A percentile compares a stretch with the other conserved stretches of the same genome.
Evolutionary conservation across 2,888 invertebrate genomes (phyloP).

Genomic region (Selenia dentaria): DNA sequence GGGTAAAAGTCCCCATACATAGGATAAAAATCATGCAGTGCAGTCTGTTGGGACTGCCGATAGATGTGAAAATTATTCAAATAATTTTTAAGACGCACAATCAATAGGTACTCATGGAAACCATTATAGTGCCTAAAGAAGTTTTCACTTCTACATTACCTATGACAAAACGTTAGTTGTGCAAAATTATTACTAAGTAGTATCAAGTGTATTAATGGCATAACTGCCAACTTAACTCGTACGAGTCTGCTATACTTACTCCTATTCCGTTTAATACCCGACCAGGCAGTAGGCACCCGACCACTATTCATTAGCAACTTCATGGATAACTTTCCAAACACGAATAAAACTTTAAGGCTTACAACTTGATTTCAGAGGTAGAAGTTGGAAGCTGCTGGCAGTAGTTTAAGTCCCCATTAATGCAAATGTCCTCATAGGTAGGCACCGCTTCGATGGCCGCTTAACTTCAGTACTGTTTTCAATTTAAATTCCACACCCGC

Average conservation of each 20-base stretch:
- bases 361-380: conserved; percentile 25
- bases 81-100: too few species aligned
- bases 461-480: conserved; percentile 17
- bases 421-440: conserved; percentile 25
- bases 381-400: conserved; percentile 15
- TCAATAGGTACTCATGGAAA: too few species aligned
- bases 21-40: too few species aligned
- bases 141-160: too few species aligned
- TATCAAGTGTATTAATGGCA: background rate
- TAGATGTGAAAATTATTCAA: too few species aligned
- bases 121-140: too few species aligned
- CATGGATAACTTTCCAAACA: conserved; percentile 34
- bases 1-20: too few species aligned
- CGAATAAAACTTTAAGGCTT: conserved; percentile 32
- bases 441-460: conserved; percentile 10
- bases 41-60: too few species aligned
- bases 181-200: too few species aligned
- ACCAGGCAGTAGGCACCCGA: conserved; percentile 14
- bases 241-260: background rate
- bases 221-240: background rate
- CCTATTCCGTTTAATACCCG: conserved; percentile 12
- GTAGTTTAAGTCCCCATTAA: conserved; percentile 23
- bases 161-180: too few species aligned
- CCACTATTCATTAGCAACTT: conserved; percentile 33
- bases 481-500: conserved; percentile 21